phyloP scores from a whole-genome alignment of 2,113 vertebrate genomes.

The Oreotrochilus melanogaster region DNA sequence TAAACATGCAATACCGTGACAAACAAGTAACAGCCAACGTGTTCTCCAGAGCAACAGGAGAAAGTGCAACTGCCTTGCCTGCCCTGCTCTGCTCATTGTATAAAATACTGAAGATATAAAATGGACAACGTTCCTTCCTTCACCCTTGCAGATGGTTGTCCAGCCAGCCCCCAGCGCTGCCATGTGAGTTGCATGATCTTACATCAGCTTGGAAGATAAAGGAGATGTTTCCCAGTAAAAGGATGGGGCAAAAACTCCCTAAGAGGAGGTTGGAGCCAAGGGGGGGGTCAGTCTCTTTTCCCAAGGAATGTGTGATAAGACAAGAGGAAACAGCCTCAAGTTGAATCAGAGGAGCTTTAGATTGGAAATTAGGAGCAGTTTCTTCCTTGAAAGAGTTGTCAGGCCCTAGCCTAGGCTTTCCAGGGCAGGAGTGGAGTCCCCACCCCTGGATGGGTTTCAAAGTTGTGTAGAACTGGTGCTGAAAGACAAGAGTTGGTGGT shows the following conservation, averaged over 20 bases:
- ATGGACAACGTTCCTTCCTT: background rate
- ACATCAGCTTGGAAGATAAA: background rate
- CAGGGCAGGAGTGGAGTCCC: too few relatives aligned
- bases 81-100: background rate
- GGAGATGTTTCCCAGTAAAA: accelerated
- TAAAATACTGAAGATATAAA: background rate
- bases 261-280: too few relatives aligned
- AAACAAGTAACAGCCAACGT: background rate
- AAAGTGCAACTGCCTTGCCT: background rate
- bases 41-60: background rate
- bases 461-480: too few relatives aligned
- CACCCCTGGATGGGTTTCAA: too few relatives aligned
- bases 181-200: accelerated
- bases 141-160: accelerated
- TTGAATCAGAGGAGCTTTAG: too few relatives aligned
- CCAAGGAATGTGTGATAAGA: too few relatives aligned
- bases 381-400: too few relatives aligned
- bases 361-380: too few relatives aligned
- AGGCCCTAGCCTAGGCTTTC: too few relatives aligned
- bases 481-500: too few relatives aligned
- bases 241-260: background rate
- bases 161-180: background rate
- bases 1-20: background rate
- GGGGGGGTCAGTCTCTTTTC: too few relatives aligned
- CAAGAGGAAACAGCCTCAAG: too few relatives aligned